A percentile compares a stretch with the other conserved stretches of the same genome.
phyloP scores from a whole-genome alignment of 2,113 vertebrate species.

The Oncorhynchus keta region DNA sequence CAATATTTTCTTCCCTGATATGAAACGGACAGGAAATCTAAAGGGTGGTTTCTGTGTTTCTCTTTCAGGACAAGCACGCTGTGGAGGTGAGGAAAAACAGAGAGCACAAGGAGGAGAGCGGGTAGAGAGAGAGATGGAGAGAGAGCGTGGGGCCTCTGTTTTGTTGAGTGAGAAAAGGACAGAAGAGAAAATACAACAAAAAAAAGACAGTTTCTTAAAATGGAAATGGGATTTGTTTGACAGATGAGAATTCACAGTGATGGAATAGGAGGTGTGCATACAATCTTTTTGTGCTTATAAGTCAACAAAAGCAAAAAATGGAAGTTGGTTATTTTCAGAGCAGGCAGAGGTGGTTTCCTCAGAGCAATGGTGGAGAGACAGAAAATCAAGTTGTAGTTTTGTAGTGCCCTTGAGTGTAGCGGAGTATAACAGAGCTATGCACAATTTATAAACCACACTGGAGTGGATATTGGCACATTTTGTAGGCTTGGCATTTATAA shows the following conservation, averaged over 20 bases:
- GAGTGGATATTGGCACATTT: too few species aligned
- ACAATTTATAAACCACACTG: too few species aligned
- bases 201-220: too few species aligned
- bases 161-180: neutral
- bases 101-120: constrained; percentile 81
- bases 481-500: too few species aligned
- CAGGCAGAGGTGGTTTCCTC: neutral
- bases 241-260: neutral
- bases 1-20: neutral
- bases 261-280: neutral
- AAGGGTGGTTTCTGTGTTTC: constrained; percentile 29
- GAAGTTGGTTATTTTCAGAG: too few species aligned
- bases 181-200: neutral
- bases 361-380: neutral
- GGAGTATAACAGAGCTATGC: neutral
- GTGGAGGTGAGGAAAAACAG: constrained; percentile 91
- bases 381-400: neutral
- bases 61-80: constrained; percentile 86
- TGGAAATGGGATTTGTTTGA: too few species aligned
- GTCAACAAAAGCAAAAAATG: neutral
- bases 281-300: too few species aligned
- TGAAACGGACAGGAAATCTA: neutral
- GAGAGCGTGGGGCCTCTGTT: neutral
- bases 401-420: neutral
- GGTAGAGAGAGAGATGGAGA: constrained; percentile 48